Percentiles rank a stretch among this genome's conserved stretches.
These are phyloP conservation scores for Brachirus orientalis DNA, from an alignment of 2,113 vertebrate genomes.

Conservation along the genomic window DNA sequence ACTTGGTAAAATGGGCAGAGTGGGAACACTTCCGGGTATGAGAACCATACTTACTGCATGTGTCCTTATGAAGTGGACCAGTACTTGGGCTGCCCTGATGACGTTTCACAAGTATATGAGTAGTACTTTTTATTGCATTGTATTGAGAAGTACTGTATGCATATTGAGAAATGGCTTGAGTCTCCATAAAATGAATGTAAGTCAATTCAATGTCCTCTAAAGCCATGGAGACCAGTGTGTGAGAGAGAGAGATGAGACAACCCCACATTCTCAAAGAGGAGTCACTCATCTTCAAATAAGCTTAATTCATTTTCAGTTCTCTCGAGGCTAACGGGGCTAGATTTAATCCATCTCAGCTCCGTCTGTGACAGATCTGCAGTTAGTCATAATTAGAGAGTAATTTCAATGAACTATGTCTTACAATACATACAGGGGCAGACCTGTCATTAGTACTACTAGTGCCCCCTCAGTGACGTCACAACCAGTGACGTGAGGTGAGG, in stretches of 20 bases:
- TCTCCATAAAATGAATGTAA: too few species aligned
- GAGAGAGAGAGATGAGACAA: slow-evolving; percentile 17
- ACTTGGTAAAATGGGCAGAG: too few species aligned
- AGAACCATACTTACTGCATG: too few species aligned
- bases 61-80: too few species aligned
- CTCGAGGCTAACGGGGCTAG: slow-evolving; percentile 32
- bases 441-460: slow-evolving; percentile 40
- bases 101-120: too few species aligned
- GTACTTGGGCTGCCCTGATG: too few species aligned
- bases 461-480: neutral
- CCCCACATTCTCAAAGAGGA: slow-evolving; percentile 27
- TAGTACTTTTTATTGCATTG: too few species aligned
- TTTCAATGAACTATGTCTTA: slow-evolving; percentile 58
- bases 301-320: slow-evolving; percentile 47
- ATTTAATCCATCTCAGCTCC: slow-evolving; percentile 49
- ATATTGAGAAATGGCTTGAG: too few species aligned
- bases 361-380: slow-evolving; percentile 58
- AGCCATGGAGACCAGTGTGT: slow-evolving; percentile 5
- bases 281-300: slow-evolving; percentile 30
- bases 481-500: too few species aligned
- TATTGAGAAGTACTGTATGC: too few species aligned
- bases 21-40: too few species aligned
- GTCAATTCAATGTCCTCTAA: too few species aligned
- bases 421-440: slow-evolving; percentile 36
- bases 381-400: slow-evolving; percentile 57